phyloP scores from a whole-genome alignment of 2,113 vertebrate species.

The Oncorhynchus kisutch region DNA sequence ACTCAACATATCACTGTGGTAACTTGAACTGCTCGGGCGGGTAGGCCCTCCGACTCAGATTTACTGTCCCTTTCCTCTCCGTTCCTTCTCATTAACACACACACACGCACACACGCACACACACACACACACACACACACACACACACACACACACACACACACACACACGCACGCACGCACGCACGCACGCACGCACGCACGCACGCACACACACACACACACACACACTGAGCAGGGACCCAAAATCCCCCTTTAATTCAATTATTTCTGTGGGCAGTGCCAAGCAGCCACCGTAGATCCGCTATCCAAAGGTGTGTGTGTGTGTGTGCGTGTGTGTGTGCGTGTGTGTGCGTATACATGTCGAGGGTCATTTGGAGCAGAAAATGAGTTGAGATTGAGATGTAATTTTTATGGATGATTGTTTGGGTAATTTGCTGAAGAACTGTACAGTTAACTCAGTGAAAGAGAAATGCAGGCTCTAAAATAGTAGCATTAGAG shows the following conservation, averaged over 20 bases:
- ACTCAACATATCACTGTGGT: conserved; percentile 52
- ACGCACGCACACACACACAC: neutral
- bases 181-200: neutral
- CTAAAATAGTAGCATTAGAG: neutral
- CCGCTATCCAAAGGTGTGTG: conserved; percentile 12
- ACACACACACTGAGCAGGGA: neutral
- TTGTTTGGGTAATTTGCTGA: neutral
- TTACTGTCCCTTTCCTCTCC: conserved; percentile 26
- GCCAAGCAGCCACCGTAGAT: conserved; percentile 2
- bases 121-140: too few species aligned
- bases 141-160: too few species aligned
- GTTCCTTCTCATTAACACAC: conserved; percentile 10
- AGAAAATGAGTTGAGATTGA: too few species aligned
- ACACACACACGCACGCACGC: neutral
- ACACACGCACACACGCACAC: too few species aligned
- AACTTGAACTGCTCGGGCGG: conserved; percentile 18
- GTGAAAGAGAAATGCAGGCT: neutral
- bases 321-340: too few species aligned
- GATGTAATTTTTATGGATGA: too few species aligned
- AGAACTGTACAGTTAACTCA: neutral
- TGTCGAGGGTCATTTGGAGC: too few species aligned
- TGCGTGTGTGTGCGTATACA: neutral
- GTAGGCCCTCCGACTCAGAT: conserved; percentile 42
- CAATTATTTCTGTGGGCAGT: conserved; percentile 5
- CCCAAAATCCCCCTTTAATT: conserved; percentile 12